Evolutionary conservation across 1,140 invertebrate genomes (phyloP).

Genomic region (Hydropsyche tenuis): DNA sequence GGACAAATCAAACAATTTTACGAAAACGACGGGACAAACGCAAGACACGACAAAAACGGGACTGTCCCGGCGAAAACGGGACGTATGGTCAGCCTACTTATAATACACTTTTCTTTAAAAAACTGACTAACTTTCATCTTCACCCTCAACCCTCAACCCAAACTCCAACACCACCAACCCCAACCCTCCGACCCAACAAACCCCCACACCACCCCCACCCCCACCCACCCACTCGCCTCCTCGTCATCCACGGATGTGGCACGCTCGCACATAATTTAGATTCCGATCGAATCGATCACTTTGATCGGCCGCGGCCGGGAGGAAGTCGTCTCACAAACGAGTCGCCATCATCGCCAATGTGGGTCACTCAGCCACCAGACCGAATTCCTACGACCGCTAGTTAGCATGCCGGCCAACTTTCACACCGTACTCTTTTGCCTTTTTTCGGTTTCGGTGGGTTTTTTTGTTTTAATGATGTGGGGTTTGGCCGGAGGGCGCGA

Average conservation of each 20-base stretch:
- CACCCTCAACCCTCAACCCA: too few species aligned
- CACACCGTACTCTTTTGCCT: neutral
- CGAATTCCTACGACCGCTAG: constrained; percentile 37
- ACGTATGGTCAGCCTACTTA: too few species aligned
- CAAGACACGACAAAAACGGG: too few species aligned
- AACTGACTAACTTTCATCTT: too few species aligned
- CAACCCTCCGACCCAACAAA: too few species aligned
- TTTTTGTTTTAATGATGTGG: neutral
- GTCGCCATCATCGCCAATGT: constrained; percentile 30
- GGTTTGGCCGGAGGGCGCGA: neutral
- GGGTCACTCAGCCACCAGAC: constrained; percentile 33
- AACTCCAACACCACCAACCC: too few species aligned
- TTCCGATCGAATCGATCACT: constrained; percentile 34
- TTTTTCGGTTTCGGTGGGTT: neutral
- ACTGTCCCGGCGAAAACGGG: too few species aligned
- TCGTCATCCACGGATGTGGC: neutral
- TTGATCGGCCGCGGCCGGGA: constrained; percentile 18
- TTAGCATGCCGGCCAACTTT: constrained; percentile 39
- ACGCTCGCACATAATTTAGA: neutral
- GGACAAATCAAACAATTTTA: too few species aligned
- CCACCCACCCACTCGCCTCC: neutral
- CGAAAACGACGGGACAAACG: too few species aligned
- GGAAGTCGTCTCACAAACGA: constrained; percentile 23
- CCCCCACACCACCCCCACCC: too few species aligned
- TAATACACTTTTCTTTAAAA: too few species aligned